A percentile compares a stretch with the other conserved stretches of the same genome.
phyloP scores from a whole-genome alignment of 2,797 vertebrate genomes.

The Thamnophis elegans region DNA sequence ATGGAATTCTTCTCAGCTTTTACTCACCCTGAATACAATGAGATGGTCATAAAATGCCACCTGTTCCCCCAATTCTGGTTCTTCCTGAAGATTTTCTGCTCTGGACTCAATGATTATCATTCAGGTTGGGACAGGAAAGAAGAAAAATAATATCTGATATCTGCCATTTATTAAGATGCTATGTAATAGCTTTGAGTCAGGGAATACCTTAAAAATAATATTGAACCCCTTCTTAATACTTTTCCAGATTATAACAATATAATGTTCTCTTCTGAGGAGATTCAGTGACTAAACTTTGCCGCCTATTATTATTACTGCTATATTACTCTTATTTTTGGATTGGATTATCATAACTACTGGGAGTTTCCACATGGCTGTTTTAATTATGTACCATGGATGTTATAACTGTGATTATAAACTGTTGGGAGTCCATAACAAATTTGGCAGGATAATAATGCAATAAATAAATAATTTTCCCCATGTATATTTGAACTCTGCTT shows the following conservation, averaged over 20 bases:
- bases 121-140: not conserved
- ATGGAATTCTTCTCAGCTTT: not conserved
- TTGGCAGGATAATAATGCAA: not conserved
- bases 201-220: not conserved
- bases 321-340: not conserved
- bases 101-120: not conserved
- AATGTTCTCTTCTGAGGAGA: not conserved
- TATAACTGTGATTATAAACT: not conserved
- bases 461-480: not conserved
- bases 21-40: not conserved
- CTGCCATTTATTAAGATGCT: not conserved
- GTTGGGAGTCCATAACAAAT: not conserved
- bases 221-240: not conserved
- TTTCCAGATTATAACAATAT: not conserved
- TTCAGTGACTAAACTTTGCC: not conserved
- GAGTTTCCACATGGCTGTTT: not conserved
- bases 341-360: not conserved
- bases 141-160: not conserved
- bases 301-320: not conserved
- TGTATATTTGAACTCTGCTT: not conserved
- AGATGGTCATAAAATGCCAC: not conserved
- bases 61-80: not conserved
- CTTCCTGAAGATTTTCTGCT: not conserved
- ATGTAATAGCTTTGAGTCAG: not conserved
- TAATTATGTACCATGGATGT: not conserved